Evolutionary conservation across 1,140 invertebrate genomes (phyloP).

Genomic region (Drosophila lini): DNA sequence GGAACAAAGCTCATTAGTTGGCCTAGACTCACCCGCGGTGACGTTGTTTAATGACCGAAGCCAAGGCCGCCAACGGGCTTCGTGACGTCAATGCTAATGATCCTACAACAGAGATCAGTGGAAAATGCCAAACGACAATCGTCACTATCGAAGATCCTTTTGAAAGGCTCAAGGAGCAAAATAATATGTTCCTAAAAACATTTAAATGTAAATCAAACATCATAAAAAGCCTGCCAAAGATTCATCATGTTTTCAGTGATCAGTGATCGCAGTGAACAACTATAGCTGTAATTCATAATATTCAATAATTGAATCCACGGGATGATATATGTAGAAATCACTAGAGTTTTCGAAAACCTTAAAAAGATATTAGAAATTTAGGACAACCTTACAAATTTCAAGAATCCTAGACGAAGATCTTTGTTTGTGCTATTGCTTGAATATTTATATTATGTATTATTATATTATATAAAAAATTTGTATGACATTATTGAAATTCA

Average conservation of each 20-base stretch:
- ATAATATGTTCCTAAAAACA: no score
- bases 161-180: neutral
- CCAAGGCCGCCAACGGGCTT: constrained; percentile 14
- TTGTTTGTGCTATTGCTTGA: no score
- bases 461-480: no score
- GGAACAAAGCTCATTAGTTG: constrained; percentile 47
- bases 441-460: no score
- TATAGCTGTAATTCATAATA: no score
- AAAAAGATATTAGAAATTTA: no score
- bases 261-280: neutral
- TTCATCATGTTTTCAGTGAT: neutral
- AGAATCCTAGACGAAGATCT: no score
- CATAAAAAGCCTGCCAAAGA: neutral
- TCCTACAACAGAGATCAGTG: constrained; percentile 11
- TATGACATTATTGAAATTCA: neutral
- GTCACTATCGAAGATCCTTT: neutral
- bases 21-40: constrained; percentile 45
- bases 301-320: no score
- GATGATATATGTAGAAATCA: no score
- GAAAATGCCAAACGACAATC: constrained; percentile 21
- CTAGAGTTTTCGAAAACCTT: no score
- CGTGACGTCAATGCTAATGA: constrained; percentile 43
- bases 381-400: no score
- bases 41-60: constrained; percentile 38
- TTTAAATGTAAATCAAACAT: neutral